phyloP scores from a whole-genome alignment of 1,140 invertebrate species.

The Hydropsyche tenuis region DNA sequence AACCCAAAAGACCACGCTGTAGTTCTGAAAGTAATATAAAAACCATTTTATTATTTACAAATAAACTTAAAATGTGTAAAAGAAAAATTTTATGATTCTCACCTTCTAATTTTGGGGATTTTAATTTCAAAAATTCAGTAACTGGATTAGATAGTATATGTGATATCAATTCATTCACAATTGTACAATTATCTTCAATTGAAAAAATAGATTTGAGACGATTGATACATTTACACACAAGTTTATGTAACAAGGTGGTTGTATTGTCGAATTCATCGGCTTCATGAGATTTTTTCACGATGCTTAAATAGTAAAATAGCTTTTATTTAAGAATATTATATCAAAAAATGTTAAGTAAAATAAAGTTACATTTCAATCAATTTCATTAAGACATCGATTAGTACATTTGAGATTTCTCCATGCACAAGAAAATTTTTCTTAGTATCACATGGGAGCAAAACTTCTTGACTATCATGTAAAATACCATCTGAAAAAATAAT shows the following conservation, averaged over 20 bases:
- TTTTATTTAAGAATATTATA: background rate
- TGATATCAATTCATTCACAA: conserved; percentile 37
- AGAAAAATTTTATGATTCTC: background rate
- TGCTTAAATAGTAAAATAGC: conserved; percentile 34
- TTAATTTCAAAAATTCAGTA: conserved; percentile 33
- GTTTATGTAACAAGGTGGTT: background rate
- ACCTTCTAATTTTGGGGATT: conserved; percentile 39
- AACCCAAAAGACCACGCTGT: conserved; percentile 66
- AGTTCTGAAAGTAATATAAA: conserved; percentile 67
- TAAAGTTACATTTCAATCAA: conserved; percentile 63
- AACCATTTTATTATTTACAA: too few relatives aligned
- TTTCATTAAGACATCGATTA: conserved; percentile 67
- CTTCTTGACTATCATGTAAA: conserved; percentile 51
- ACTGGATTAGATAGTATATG: conserved; percentile 39
- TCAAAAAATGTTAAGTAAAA: background rate
- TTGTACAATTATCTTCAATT: conserved; percentile 35
- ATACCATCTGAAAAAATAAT: background rate
- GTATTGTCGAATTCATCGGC: conserved; percentile 2
- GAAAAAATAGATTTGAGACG: conserved; percentile 32
- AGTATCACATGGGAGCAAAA: conserved; percentile 34
- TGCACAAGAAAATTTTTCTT: conserved; percentile 58
- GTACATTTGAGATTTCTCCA: conserved; percentile 67
- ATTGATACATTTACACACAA: conserved; percentile 37
- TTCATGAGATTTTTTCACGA: conserved; percentile 24
- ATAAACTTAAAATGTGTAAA: background rate